A percentile compares a stretch with the other conserved stretches of the same genome.
phyloP scores from a whole-genome alignment of 2,888 invertebrate species.

The Drymonia ruficornis region DNA sequence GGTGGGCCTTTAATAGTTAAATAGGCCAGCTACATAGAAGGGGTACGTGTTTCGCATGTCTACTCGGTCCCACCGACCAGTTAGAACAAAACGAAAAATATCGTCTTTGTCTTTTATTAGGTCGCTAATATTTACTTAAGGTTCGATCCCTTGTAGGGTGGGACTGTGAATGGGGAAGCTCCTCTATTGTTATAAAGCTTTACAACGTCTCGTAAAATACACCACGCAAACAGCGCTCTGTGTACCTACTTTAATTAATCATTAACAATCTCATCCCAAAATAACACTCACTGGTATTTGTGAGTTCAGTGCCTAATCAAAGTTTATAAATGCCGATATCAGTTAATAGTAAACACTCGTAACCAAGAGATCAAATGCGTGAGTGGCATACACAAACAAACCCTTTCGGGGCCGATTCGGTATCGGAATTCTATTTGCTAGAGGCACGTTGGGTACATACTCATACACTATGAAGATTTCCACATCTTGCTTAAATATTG shows the following conservation, averaged over 20 bases:
- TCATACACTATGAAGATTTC: constrained; percentile 48
- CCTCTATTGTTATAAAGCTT: background rate
- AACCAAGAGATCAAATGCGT: constrained; percentile 52
- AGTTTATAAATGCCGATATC: constrained; percentile 35
- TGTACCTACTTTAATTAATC: no score
- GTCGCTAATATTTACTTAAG: constrained; percentile 1
- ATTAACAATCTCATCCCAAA: background rate
- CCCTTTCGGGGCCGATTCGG: constrained; percentile 54
- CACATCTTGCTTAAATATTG: constrained; percentile 52
- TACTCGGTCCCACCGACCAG: constrained; percentile 40
- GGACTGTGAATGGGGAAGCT: background rate
- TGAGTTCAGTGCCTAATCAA: constrained; percentile 23
- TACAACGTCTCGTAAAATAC: background rate
- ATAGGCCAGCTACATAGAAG: constrained; percentile 60
- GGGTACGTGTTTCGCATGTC: constrained; percentile 46
- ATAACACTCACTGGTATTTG: background rate
- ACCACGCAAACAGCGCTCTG: no score
- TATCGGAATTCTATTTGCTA: constrained; percentile 67
- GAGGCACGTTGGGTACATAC: constrained; percentile 42
- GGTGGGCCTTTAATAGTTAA: constrained; percentile 77
- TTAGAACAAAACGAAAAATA: constrained; percentile 37
- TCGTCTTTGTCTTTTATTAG: constrained; percentile 22
- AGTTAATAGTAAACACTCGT: constrained; percentile 47
- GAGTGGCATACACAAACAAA: constrained; percentile 54
- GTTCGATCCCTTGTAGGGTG: background rate